Conservation (phyloP, 2,797 vertebrate genomes). For the Cuculus canorus region DNA sequence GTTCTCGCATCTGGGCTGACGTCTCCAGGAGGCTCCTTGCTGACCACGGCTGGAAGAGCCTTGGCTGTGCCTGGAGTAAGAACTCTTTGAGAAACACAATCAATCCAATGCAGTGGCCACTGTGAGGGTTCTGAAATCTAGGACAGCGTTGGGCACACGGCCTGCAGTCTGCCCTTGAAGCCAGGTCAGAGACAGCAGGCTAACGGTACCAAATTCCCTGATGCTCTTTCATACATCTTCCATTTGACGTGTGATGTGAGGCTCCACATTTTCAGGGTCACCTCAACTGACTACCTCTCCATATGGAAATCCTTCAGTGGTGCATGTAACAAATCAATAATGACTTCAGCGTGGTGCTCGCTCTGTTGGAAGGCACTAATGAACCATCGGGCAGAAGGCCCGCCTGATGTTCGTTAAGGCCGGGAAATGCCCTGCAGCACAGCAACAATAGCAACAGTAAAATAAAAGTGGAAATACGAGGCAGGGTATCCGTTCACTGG, state of each 20-base stretch:
- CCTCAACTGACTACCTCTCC: background rate
- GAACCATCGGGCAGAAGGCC: background rate
- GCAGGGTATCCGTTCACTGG: background rate
- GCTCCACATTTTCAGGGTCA: background rate
- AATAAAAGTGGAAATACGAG: background rate
- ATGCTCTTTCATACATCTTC: background rate
- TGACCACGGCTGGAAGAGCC: background rate
- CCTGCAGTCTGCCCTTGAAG: background rate
- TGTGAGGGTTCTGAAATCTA: background rate
- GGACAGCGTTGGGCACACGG: fast-evolving
- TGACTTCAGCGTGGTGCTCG: background rate
- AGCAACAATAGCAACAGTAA: background rate
- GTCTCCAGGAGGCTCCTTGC: background rate
- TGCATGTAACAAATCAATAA: background rate
- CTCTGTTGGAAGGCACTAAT: slow-evolving; percentile 12
- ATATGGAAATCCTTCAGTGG: background rate
- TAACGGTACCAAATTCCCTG: background rate
- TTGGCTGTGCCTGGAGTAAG: background rate
- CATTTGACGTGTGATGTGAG: background rate
- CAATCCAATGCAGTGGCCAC: fast-evolving
- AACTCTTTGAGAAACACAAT: background rate
- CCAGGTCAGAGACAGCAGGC: background rate
- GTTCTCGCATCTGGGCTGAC: background rate
- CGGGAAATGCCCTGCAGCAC: slow-evolving; percentile 18
- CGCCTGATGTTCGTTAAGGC: background rate